Conservation (phyloP, 2,113 vertebrate genomes). For the Leptocoma aspasia region DNA sequence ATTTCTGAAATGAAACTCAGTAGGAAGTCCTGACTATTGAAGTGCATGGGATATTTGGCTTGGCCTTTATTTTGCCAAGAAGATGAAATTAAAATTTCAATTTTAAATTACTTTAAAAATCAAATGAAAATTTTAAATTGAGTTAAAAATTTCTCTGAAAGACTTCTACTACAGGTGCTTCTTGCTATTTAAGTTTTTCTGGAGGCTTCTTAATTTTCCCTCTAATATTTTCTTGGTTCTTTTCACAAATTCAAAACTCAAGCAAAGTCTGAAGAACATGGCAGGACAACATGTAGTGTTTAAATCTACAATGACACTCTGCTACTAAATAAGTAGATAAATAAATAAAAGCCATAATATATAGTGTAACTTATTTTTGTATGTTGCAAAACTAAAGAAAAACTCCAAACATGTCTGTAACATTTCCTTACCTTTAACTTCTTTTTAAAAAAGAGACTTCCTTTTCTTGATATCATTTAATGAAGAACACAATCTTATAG, state of each 20-base stretch:
- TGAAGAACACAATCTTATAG: constrained; percentile 1
- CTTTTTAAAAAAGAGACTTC: not conserved
- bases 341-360: constrained; percentile 5
- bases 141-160: not conserved
- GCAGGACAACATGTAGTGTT: not conserved
- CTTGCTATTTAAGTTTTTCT: not conserved
- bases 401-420: not conserved
- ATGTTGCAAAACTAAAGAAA: not conserved
- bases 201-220: not conserved
- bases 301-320: not conserved
- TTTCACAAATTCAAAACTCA: not conserved
- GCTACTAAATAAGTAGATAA: not conserved
- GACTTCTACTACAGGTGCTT: not conserved
- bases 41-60: not conserved
- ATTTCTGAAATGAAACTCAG: not conserved
- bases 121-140: not conserved
- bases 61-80: not conserved
- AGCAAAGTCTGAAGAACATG: not conserved
- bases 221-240: not conserved
- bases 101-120: not conserved
- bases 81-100: not conserved
- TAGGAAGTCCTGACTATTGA: not conserved
- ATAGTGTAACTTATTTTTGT: constrained; percentile 29
- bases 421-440: not conserved
- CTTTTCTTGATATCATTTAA: not conserved